Conservation (phyloP, 1,140 invertebrate species). For the Drosophila repleta region DNA sequence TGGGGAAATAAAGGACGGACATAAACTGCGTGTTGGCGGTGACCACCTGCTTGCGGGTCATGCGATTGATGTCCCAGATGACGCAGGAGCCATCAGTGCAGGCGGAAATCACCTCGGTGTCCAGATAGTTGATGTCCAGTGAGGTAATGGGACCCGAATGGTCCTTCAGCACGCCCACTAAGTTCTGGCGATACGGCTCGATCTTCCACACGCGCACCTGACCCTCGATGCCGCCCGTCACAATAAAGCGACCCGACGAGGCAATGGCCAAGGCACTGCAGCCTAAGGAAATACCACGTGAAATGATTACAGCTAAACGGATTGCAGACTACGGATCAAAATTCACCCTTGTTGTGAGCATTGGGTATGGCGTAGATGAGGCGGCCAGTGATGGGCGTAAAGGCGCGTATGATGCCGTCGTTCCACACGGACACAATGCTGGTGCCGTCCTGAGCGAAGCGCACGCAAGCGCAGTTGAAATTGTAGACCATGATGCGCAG, state of each 20-base stretch:
- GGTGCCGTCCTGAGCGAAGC: slow-evolving; percentile 91
- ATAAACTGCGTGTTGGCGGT: slow-evolving; percentile 96
- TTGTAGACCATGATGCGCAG: slow-evolving; percentile 93
- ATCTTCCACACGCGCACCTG: slow-evolving; percentile 91
- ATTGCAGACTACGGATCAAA: not conserved
- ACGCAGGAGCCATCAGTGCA: slow-evolving; percentile 95
- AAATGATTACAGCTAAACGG: no score
- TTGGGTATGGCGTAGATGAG: slow-evolving; percentile 92
- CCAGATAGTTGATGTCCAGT: slow-evolving; percentile 90
- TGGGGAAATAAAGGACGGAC: slow-evolving; percentile 90
- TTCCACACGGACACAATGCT: slow-evolving; percentile 93
- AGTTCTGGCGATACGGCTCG: slow-evolving; percentile 86
- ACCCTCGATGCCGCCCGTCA: slow-evolving; percentile 95
- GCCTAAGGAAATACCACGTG: slow-evolving; percentile 27
- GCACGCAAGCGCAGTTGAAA: slow-evolving; percentile 91
- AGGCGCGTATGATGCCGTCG: slow-evolving; percentile 93
- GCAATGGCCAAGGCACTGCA: slow-evolving; percentile 87
- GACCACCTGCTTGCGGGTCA: slow-evolving; percentile 90
- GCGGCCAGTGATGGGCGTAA: slow-evolving; percentile 92
- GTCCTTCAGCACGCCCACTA: slow-evolving; percentile 92
- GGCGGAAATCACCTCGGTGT: slow-evolving; percentile 92
- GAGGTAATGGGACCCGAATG: slow-evolving; percentile 94
- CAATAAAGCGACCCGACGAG: slow-evolving; percentile 88
- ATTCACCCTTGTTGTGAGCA: slow-evolving; percentile 91
- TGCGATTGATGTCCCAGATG: slow-evolving; percentile 93